phyloP scores from a whole-genome alignment of 2,888 invertebrate genomes.

The Palloptera scutellata region DNA sequence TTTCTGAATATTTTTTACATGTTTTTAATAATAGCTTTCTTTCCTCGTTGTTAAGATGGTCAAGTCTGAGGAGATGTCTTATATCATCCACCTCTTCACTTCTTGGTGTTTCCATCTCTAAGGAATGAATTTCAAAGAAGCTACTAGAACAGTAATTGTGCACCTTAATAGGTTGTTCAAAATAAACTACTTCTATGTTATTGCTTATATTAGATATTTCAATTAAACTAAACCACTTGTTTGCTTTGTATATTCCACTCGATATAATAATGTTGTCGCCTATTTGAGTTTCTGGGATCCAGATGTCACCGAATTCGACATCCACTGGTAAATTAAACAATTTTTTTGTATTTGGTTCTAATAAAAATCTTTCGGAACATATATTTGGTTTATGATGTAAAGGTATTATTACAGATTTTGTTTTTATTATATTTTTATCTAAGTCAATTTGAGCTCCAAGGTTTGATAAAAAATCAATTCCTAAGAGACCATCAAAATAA shows the following conservation, averaged over 20 bases:
- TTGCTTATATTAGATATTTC: background rate
- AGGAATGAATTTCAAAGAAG: too few species aligned
- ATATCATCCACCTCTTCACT: too few species aligned
- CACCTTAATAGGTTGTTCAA: too few species aligned
- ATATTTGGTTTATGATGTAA: slow-evolving; percentile 10
- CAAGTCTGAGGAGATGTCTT: background rate
- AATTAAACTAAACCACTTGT: background rate
- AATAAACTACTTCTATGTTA: background rate
- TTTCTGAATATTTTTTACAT: slow-evolving; percentile 17
- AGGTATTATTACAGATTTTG: background rate
- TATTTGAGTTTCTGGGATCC: too few species aligned
- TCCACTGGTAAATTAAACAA: too few species aligned
- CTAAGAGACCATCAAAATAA: slow-evolving; percentile 16
- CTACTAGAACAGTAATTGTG: too few species aligned
- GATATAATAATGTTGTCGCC: slow-evolving; percentile 2
- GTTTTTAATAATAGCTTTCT: background rate
- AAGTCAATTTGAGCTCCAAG: slow-evolving; percentile 11
- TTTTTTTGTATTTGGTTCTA: background rate
- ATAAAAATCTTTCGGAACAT: background rate
- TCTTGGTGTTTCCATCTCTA: too few species aligned
- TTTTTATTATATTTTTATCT: slow-evolving; percentile 18
- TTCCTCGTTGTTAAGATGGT: slow-evolving; percentile 4
- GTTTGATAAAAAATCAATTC: background rate
- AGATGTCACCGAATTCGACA: too few species aligned
- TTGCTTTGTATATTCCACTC: slow-evolving; percentile 16